Evolutionary conservation across 1,140 invertebrate genomes (phyloP).

Genomic region (Apis florea): DNA sequence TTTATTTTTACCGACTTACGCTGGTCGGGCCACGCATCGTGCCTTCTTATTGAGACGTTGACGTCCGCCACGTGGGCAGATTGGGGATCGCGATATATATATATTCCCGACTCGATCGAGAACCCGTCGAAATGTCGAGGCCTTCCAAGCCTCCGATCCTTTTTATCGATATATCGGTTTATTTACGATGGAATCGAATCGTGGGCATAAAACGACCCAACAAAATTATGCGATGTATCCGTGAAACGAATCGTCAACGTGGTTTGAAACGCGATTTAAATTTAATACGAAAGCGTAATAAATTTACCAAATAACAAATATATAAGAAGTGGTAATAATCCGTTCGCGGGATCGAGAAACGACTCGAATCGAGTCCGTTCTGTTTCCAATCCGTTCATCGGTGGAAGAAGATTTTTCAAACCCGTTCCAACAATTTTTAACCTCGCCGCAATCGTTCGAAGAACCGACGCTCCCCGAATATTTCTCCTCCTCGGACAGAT

Average conservation of each 20-base stretch:
- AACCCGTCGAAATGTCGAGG: neutral
- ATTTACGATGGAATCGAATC: neutral
- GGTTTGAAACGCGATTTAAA: neutral
- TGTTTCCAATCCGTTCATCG: too few species aligned
- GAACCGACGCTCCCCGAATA: too few species aligned
- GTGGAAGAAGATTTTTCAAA: too few species aligned
- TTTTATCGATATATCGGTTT: neutral
- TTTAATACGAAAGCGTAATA: too few species aligned
- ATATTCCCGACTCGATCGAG: too few species aligned
- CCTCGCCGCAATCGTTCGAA: too few species aligned
- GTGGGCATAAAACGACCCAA: too few species aligned
- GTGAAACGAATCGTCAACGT: too few species aligned
- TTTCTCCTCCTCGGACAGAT: too few species aligned
- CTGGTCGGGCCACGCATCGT: neutral
- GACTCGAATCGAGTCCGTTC: neutral
- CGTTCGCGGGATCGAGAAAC: neutral
- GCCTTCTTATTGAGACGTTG: conserved; percentile 28
- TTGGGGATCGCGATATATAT: neutral
- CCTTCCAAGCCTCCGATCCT: neutral
- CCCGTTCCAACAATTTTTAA: too few species aligned
- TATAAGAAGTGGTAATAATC: neutral
- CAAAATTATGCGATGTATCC: too few species aligned
- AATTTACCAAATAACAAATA: neutral
- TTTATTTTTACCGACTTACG: conserved; percentile 7
- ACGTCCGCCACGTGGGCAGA: conserved; percentile 16